These are phyloP conservation scores for Proisotoma minuta DNA, from an alignment of 2,888 invertebrate species.

Conservation along the genomic window DNA sequence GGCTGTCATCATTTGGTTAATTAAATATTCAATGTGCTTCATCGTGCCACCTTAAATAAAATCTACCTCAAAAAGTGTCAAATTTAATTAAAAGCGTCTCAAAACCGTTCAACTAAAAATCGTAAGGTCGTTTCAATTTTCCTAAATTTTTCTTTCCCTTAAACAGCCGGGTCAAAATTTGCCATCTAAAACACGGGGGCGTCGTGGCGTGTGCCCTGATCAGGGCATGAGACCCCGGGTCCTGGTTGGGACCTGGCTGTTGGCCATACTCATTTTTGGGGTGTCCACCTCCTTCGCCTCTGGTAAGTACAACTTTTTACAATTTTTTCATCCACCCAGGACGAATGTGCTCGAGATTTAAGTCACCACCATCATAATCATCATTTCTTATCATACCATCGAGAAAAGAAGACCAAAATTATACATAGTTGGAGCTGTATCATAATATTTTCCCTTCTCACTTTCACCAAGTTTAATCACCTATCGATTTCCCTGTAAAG, in stretches of 20 bases:
- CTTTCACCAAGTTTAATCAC: too few relatives aligned
- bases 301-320: slow-evolving; percentile 42
- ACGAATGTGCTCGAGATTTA: slow-evolving; percentile 7
- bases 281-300: slow-evolving; percentile 43
- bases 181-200: slow-evolving; percentile 29
- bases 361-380: slow-evolving; percentile 12
- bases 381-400: not conserved
- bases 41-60: too few relatives aligned
- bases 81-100: too few relatives aligned
- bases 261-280: slow-evolving; percentile 46
- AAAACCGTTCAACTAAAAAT: too few relatives aligned
- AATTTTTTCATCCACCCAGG: not conserved
- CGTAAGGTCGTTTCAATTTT: too few relatives aligned
- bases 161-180: slow-evolving; percentile 23
- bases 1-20: too few relatives aligned
- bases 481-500: too few relatives aligned
- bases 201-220: slow-evolving; percentile 38
- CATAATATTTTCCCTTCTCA: too few relatives aligned
- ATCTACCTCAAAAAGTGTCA: too few relatives aligned
- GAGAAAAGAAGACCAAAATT: too few relatives aligned
- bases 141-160: not conserved
- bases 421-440: too few relatives aligned
- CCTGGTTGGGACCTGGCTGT: slow-evolving; percentile 46
- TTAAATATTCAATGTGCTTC: too few relatives aligned
- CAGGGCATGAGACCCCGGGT: slow-evolving; percentile 47